These are phyloP conservation scores for Mactra quadrangularis DNA, from an alignment of 1,140 invertebrate genomes.

Conservation along the genomic window DNA sequence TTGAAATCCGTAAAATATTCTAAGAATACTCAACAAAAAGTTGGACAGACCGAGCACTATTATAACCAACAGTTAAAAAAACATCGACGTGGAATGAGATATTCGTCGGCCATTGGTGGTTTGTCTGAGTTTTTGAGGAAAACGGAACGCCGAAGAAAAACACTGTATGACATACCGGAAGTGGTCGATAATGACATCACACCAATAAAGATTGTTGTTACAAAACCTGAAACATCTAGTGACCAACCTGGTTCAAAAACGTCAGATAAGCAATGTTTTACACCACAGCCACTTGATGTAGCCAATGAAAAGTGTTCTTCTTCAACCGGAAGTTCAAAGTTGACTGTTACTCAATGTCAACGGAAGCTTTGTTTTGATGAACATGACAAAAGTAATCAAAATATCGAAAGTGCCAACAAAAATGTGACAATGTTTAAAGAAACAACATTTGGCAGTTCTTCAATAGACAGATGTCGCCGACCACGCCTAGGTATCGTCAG, in stretches of 20 bases:
- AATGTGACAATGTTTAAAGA: neutral
- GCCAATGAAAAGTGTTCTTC: neutral
- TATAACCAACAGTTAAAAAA: neutral
- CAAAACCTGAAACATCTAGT: neutral
- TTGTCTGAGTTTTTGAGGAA: conserved; percentile 37
- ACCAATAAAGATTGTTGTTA: neutral
- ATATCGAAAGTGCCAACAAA: neutral
- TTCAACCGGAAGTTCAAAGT: conserved; percentile 16
- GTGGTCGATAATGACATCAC: neutral
- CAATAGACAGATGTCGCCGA: neutral
- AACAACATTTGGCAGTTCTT: neutral
- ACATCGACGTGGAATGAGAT: neutral
- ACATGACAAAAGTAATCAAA: too few relatives aligned
- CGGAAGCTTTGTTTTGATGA: conserved; percentile 44
- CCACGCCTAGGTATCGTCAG: conserved; percentile 19
- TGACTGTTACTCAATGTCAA: conserved; percentile 32
- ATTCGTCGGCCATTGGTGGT: conserved; percentile 6
- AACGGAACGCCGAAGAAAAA: conserved; percentile 33
- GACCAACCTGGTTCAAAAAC: too few relatives aligned
- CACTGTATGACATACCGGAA: neutral
- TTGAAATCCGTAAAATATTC: conserved; percentile 23
- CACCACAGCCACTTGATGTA: too few relatives aligned
- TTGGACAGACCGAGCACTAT: neutral
- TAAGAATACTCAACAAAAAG: neutral
- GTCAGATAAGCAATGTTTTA: too few relatives aligned